A percentile compares a stretch with the other conserved stretches of the same genome.
Conservation (phyloP, 2,888 invertebrate species). For the Caenorhabditis zanzibari region DNA sequence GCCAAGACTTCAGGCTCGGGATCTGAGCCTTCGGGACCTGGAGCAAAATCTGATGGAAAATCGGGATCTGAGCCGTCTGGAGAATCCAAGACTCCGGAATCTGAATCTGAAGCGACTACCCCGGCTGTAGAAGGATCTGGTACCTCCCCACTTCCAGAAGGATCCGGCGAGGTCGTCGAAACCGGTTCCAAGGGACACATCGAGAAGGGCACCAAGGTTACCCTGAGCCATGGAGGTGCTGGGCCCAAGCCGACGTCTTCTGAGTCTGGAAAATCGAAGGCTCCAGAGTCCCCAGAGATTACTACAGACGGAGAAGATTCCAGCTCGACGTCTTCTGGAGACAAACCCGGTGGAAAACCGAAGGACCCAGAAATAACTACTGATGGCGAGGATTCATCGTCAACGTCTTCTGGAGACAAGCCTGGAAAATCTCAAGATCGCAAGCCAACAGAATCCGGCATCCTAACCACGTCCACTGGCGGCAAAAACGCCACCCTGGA, state of each 20-base stretch:
- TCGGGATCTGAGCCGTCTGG: not conserved
- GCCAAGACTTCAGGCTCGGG: not conserved
- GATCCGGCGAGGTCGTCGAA: conserved; percentile 38
- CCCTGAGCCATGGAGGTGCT: not conserved
- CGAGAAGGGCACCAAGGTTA: conserved; percentile 40
- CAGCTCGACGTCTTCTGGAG: conserved; percentile 7
- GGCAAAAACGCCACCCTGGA: conserved; percentile 47
- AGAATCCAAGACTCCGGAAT: not conserved
- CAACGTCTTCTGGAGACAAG: not conserved
- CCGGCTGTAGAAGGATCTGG: conserved; percentile 25
- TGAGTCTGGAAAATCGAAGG: not conserved
- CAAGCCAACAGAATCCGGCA: conserved; percentile 26
- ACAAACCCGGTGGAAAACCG: not conserved
- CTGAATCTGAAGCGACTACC: not conserved
- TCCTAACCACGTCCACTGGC: conserved; percentile 44
- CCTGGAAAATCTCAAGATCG: too few relatives aligned
- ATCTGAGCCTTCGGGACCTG: not conserved
- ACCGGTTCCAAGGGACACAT: conserved; percentile 50
- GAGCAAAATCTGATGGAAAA: too few relatives aligned
- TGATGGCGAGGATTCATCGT: conserved; percentile 39
- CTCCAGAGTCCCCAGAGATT: conserved; percentile 5
- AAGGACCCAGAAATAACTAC: conserved; percentile 38
- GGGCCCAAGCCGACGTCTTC: conserved; percentile 11
- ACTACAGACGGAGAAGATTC: conserved; percentile 51
- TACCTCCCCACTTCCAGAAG: conserved; percentile 20